These are phyloP conservation scores for Lycaena phlaeas DNA, from an alignment of 2,888 invertebrate genomes.

Conservation along the genomic window DNA sequence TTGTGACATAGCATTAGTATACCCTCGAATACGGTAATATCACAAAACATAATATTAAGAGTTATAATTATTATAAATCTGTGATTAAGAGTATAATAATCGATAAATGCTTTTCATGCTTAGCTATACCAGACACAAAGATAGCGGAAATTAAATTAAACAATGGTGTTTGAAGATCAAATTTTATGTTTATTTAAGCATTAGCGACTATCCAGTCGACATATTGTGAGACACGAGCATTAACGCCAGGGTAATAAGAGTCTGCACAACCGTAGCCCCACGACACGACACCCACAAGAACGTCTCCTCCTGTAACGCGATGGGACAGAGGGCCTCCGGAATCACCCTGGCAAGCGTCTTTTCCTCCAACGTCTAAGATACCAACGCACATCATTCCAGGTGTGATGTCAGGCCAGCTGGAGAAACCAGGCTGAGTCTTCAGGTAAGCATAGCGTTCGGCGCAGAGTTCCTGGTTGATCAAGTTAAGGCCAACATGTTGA, in stretches of 20 bases:
- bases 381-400: slow-evolving; percentile 41
- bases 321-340: slow-evolving; percentile 64
- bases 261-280: slow-evolving; percentile 63
- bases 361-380: slow-evolving; percentile 30
- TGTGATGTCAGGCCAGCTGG: slow-evolving; percentile 29
- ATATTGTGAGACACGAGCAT: slow-evolving; percentile 46
- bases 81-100: too few species aligned
- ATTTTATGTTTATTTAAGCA: slow-evolving; percentile 11
- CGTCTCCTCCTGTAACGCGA: slow-evolving; percentile 23
- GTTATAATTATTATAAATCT: too few species aligned
- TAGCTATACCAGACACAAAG: too few species aligned
- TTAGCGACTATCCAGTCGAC: slow-evolving; percentile 36
- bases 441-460: slow-evolving; percentile 29
- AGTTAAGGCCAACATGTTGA: slow-evolving; percentile 28
- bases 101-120: too few species aligned
- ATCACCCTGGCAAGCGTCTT: slow-evolving; percentile 62
- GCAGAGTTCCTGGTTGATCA: slow-evolving; percentile 32
- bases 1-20: too few species aligned
- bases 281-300: slow-evolving; percentile 57
- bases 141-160: too few species aligned
- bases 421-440: slow-evolving; percentile 22
- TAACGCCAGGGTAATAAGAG: slow-evolving; percentile 60
- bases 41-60: too few species aligned
- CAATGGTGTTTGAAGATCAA: not conserved
- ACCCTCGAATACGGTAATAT: too few species aligned